These are phyloP conservation scores for Aphrophora alni DNA, from an alignment of 2,888 invertebrate genomes.

Conservation along the genomic window DNA sequence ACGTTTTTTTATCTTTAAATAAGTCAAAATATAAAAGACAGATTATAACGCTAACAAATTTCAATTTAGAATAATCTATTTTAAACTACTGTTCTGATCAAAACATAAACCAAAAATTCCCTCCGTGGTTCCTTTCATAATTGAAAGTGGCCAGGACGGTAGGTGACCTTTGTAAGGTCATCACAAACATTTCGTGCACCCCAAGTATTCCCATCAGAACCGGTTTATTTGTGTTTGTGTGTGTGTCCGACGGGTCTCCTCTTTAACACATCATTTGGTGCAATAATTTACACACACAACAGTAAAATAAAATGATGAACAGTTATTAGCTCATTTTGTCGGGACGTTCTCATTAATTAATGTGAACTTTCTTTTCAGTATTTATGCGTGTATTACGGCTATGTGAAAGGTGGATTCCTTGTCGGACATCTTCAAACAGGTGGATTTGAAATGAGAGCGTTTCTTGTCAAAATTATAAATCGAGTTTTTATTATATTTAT, in stretches of 20 bases:
- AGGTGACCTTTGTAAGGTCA: conserved; percentile 3
- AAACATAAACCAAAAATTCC: background rate
- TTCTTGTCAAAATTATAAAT: no score
- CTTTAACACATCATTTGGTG: conserved; percentile 6
- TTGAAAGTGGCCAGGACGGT: background rate
- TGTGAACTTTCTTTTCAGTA: no score
- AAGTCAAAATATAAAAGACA: no score
- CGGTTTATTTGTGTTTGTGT: background rate
- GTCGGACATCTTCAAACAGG: no score
- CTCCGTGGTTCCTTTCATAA: background rate
- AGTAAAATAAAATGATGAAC: background rate
- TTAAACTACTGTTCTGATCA: no score
- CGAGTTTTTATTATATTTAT: no score
- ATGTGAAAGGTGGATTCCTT: no score
- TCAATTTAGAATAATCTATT: no score
- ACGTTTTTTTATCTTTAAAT: no score
- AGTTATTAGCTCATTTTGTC: background rate
- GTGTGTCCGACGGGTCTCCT: background rate
- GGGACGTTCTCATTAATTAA: background rate
- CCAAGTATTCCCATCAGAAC: background rate
- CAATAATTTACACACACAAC: background rate
- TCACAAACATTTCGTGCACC: background rate
- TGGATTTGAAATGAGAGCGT: no score
- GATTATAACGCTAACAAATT: no score
- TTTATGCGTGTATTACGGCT: no score